These are phyloP conservation scores for Enhydra lutris DNA, from an alignment of 2,113 vertebrate species.

Conservation along the genomic window DNA sequence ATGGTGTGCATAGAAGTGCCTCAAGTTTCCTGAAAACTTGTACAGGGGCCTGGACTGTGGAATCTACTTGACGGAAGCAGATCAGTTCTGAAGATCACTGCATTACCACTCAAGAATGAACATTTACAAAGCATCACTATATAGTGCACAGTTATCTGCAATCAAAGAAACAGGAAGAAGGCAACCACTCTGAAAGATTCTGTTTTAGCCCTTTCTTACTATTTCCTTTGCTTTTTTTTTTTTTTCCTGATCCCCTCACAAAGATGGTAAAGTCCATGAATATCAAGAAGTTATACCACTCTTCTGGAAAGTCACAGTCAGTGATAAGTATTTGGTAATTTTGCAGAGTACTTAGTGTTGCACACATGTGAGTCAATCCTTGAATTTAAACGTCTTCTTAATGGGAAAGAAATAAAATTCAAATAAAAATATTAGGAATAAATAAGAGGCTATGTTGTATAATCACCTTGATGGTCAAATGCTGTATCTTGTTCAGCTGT, in stretches of 20 bases:
- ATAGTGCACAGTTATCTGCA: background rate
- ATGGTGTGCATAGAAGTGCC: background rate
- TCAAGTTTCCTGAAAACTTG: background rate
- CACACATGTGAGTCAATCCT: background rate
- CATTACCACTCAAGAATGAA: background rate
- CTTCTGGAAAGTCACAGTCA: background rate
- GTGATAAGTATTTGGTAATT: background rate
- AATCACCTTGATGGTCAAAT: background rate
- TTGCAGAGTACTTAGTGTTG: background rate
- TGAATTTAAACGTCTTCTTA: background rate
- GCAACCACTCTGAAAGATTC: background rate
- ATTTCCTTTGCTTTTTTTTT: background rate
- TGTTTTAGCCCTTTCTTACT: background rate
- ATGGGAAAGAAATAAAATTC: background rate
- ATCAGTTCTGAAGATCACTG: background rate
- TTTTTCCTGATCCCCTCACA: background rate
- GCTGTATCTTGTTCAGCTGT: background rate
- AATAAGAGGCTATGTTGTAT: background rate
- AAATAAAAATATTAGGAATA: slow-evolving; percentile 18
- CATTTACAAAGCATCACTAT: background rate
- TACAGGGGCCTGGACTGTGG: background rate
- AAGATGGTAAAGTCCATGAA: background rate
- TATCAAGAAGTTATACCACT: background rate
- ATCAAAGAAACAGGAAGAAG: background rate
- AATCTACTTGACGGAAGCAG: background rate